Evolutionary conservation across 2,888 invertebrate genomes (phyloP).

Genomic region (Stictocephala bisonia): DNA sequence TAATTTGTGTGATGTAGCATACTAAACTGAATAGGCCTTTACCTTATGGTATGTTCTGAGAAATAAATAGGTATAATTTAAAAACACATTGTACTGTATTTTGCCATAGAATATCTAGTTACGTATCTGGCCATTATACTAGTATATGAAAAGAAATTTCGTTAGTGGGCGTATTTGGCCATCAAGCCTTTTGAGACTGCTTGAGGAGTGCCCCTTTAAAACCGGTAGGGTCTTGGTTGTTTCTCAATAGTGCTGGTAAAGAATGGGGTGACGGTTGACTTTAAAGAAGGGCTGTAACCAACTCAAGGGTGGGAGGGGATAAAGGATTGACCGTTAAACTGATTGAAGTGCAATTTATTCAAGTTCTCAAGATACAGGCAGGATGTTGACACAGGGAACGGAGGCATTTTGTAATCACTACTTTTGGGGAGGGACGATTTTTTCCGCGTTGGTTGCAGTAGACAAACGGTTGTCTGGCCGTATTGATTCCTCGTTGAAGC

Average conservation of each 20-base stretch:
- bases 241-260: slow-evolving; percentile 4
- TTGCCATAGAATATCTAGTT: too few relatives aligned
- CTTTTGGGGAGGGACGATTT: neutral
- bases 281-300: slow-evolving; percentile 15
- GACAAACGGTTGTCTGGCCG: neutral
- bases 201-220: too few relatives aligned
- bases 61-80: too few relatives aligned
- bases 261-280: slow-evolving; percentile 37
- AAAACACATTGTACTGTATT: too few relatives aligned
- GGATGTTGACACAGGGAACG: neutral
- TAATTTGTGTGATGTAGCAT: too few relatives aligned
- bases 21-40: too few relatives aligned
- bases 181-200: too few relatives aligned
- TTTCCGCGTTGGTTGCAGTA: neutral
- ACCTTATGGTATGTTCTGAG: too few relatives aligned
- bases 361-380: neutral
- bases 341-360: slow-evolving; percentile 31
- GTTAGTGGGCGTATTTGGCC: too few relatives aligned
- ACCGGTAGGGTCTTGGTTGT: slow-evolving; percentile 23
- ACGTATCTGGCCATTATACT: too few relatives aligned
- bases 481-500: slow-evolving; percentile 17
- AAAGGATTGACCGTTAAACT: slow-evolving; percentile 33
- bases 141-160: too few relatives aligned
- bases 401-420: slow-evolving; percentile 19
- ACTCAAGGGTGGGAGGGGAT: neutral